Conservation (phyloP, 2,797 vertebrate genomes). For the Chloroceryle amazona region DNA sequence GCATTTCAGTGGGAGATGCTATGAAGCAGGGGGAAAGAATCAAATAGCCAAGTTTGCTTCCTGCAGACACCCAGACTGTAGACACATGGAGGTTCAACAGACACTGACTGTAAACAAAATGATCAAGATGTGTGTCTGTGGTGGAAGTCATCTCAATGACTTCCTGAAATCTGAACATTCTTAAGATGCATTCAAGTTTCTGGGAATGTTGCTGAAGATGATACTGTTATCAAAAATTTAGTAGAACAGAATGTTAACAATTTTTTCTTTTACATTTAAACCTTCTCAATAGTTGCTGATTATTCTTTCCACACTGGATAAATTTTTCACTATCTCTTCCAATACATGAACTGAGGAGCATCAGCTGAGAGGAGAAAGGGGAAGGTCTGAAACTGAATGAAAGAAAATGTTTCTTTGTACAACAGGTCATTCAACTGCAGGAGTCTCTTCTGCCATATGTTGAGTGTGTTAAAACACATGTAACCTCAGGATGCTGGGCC, state of each 20-base stretch:
- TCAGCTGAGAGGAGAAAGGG: not conserved
- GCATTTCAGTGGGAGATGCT: not conserved
- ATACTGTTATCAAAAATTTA: not conserved
- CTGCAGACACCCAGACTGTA: fast-evolving
- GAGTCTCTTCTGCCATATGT: not conserved
- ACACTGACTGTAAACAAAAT: not conserved
- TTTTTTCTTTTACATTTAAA: not conserved
- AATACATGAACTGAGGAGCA: not conserved
- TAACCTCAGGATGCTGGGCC: not conserved
- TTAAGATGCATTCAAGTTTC: not conserved
- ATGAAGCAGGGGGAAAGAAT: not conserved
- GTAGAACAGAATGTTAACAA: not conserved
- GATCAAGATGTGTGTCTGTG: not conserved
- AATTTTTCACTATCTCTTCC: not conserved
- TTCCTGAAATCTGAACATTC: not conserved
- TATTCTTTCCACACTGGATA: not conserved
- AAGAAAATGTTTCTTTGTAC: not conserved
- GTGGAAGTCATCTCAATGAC: not conserved
- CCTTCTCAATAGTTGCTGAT: not conserved
- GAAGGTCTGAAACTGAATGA: not conserved
- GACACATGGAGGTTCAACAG: not conserved
- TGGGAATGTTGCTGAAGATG: not conserved
- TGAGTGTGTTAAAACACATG: fast-evolving
- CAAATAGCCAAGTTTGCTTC: not conserved
- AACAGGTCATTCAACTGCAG: not conserved